A percentile compares a stretch with the other conserved stretches of the same genome.
These are phyloP conservation scores for Zosterops borbonicus DNA, from an alignment of 2,113 vertebrate genomes.

Conservation along the genomic window DNA sequence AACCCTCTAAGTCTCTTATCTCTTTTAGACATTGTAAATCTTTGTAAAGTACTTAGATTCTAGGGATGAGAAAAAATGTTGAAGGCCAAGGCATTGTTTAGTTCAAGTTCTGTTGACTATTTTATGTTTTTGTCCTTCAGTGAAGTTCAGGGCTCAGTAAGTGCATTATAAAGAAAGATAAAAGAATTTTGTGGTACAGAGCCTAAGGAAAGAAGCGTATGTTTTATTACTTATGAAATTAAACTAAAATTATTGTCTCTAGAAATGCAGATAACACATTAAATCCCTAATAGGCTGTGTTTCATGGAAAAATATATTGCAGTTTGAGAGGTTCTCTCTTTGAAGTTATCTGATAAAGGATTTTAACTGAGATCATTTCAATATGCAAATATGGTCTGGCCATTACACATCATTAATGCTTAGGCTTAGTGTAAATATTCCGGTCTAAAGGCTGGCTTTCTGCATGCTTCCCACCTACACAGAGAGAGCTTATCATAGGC, in stretches of 20 bases:
- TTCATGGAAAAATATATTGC: slow-evolving; percentile 36
- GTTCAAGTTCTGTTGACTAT: background rate
- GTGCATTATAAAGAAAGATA: slow-evolving; percentile 20
- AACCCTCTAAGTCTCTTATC: background rate
- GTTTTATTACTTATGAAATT: slow-evolving; percentile 50
- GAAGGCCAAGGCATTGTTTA: slow-evolving; percentile 29
- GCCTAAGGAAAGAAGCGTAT: background rate
- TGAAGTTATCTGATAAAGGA: slow-evolving; percentile 62
- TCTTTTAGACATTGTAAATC: slow-evolving; percentile 27
- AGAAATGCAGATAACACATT: slow-evolving; percentile 55
- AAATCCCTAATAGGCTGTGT: slow-evolving; percentile 21
- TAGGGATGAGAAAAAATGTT: background rate
- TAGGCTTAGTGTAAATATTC: slow-evolving; percentile 36
- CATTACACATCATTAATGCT: slow-evolving; percentile 43
- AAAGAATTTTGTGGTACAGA: background rate
- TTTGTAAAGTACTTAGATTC: slow-evolving; percentile 3
- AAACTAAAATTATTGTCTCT: slow-evolving; percentile 29
- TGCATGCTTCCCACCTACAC: slow-evolving; percentile 63
- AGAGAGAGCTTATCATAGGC: slow-evolving; percentile 74
- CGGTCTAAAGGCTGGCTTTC: slow-evolving; percentile 33
- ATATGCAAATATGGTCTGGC: slow-evolving; percentile 70
- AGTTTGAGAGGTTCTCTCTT: slow-evolving; percentile 64
- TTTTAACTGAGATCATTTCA: slow-evolving; percentile 76
- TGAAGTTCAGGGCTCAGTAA: slow-evolving; percentile 8
- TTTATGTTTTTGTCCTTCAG: slow-evolving; percentile 30